Conservation (phyloP, 2,113 vertebrate species). For the Hippocampus zosterae region DNA sequence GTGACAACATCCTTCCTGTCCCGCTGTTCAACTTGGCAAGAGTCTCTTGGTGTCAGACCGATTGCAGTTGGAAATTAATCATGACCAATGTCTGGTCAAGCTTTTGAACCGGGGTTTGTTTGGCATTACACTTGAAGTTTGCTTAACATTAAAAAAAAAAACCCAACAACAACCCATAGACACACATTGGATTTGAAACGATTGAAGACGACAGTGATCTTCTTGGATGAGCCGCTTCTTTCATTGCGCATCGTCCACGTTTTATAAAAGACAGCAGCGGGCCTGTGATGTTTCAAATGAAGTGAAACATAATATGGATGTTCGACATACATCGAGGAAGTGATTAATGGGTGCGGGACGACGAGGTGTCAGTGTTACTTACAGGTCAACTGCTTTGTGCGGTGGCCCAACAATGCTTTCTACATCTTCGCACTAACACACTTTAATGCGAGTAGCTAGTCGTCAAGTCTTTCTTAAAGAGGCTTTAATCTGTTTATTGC, state of each 20-base stretch:
- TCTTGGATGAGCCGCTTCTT: not conserved
- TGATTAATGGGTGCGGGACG: constrained; percentile 85
- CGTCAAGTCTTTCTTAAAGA: not conserved
- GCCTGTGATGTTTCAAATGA: constrained; percentile 85
- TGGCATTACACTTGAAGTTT: not conserved
- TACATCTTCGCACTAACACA: constrained; percentile 7
- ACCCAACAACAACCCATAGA: not conserved
- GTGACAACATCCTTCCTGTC: constrained; percentile 56
- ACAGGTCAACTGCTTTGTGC: constrained; percentile 40
- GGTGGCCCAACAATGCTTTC: constrained; percentile 26
- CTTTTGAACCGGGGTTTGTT: not conserved
- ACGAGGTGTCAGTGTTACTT: constrained; percentile 61
- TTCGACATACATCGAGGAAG: constrained; percentile 78
- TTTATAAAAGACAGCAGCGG: constrained; percentile 85
- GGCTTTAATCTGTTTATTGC: too few relatives aligned
- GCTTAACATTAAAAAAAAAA: not conserved
- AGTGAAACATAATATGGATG: constrained; percentile 85
- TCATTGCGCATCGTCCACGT: constrained; percentile 83
- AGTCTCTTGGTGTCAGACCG: constrained; percentile 19
- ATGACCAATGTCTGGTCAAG: not conserved
- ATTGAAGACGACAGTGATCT: not conserved
- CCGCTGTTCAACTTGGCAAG: constrained; percentile 46
- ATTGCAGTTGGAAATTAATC: not conserved
- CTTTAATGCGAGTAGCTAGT: not conserved
- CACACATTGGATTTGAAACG: not conserved